Evolutionary conservation across 2,113 vertebrate species (phyloP).

Genomic region (Rhinolophus ferrumequinum): DNA sequence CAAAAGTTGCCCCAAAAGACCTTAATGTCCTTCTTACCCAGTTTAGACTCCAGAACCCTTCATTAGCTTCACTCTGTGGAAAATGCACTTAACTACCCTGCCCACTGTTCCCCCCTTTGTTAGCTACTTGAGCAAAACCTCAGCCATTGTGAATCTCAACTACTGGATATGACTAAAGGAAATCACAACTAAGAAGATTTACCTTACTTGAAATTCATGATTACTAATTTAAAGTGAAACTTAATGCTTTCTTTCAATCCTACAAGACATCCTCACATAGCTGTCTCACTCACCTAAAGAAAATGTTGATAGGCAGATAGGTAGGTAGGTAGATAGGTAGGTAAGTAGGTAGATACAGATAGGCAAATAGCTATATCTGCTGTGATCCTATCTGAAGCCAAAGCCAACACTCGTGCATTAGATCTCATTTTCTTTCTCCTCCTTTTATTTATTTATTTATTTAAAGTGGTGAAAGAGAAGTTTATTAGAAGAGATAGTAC

Average conservation of each 20-base stretch:
- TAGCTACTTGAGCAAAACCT: not conserved
- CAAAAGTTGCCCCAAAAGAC: not conserved
- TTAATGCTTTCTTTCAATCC: not conserved
- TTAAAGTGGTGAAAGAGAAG: too few species aligned
- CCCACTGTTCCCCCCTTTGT: accelerated
- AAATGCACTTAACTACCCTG: not conserved
- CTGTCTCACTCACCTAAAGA: not conserved
- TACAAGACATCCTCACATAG: not conserved
- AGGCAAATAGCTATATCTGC: not conserved
- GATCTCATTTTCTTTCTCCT: not conserved
- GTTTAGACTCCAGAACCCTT: not conserved
- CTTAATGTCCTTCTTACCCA: not conserved
- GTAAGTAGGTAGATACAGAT: not conserved
- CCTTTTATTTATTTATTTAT: not conserved
- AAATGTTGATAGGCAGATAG: not conserved
- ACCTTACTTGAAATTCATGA: not conserved
- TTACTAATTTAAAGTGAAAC: not conserved
- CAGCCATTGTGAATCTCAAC: not conserved
- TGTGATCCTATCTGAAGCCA: not conserved
- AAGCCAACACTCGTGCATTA: not conserved
- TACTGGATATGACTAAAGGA: not conserved
- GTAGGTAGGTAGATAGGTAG: not conserved
- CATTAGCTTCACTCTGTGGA: not conserved
- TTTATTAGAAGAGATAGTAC: too few species aligned
- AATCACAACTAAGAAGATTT: not conserved